Conservation (phyloP, 2,797 vertebrate species). For the Gymnodraco acuticeps region DNA sequence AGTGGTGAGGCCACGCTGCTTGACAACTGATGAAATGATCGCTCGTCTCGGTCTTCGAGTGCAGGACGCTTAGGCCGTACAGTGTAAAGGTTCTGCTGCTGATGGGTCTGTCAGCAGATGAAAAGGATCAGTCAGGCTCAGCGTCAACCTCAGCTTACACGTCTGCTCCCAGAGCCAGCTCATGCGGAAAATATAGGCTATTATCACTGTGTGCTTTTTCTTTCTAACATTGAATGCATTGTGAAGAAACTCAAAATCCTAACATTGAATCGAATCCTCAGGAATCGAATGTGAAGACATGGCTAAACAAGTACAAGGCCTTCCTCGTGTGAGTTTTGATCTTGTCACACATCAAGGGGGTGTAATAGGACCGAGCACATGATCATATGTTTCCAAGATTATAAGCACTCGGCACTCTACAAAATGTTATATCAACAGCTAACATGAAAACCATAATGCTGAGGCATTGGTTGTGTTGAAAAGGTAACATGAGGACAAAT, state of each 20-base stretch:
- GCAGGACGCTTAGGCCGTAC: conserved; percentile 50
- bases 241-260: not conserved
- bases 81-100: conserved; percentile 41
- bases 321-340: conserved; percentile 6
- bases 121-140: conserved; percentile 44
- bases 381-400: conserved; percentile 12
- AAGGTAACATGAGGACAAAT: not conserved
- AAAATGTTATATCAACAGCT: conserved; percentile 10
- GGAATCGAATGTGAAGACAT: conserved; percentile 14
- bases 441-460: conserved; percentile 1
- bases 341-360: conserved; percentile 29
- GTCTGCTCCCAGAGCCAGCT: conserved; percentile 28
- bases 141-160: conserved; percentile 37
- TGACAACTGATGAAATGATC: conserved; percentile 73
- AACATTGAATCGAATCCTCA: too few relatives aligned
- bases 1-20: conserved; percentile 52
- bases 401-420: not conserved
- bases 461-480: not conserved
- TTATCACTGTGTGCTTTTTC: conserved; percentile 29
- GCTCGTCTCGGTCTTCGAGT: conserved; percentile 44
- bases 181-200: conserved; percentile 52
- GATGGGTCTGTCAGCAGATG: conserved; percentile 47
- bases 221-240: conserved; percentile 20
- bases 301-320: conserved; percentile 1
- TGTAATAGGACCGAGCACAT: conserved; percentile 32